Percentiles rank a stretch among this genome's conserved stretches.
Conservation (phyloP, 2,113 vertebrate genomes). For the Bucco capensis region DNA sequence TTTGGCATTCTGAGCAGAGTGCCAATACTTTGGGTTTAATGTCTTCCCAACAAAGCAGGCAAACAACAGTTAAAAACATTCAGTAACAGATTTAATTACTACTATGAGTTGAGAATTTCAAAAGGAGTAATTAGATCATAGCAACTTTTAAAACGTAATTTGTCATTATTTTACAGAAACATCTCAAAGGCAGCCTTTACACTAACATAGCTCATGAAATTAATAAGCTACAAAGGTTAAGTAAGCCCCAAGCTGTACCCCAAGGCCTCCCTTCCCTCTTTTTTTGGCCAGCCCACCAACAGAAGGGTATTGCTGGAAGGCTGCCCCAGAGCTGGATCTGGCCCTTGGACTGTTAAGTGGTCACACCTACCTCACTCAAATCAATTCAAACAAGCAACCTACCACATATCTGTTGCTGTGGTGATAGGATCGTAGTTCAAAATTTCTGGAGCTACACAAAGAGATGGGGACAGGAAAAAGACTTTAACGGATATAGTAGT, state of each 20-base stretch:
- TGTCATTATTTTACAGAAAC: neutral
- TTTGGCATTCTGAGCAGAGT: neutral
- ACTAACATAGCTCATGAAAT: neutral
- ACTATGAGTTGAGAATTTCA: neutral
- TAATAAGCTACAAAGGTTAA: neutral
- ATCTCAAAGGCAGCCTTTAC: neutral
- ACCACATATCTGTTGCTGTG: slow-evolving; percentile 97
- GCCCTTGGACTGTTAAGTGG: neutral
- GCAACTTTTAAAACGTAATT: neutral
- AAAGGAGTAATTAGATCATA: neutral
- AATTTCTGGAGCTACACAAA: slow-evolving; percentile 88
- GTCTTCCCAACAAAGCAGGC: neutral
- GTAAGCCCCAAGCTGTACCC: neutral
- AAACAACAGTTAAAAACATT: neutral
- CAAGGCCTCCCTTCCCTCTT: neutral
- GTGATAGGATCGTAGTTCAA: slow-evolving; percentile 97
- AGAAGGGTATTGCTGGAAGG: neutral
- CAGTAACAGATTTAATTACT: neutral
- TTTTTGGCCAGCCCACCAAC: neutral
- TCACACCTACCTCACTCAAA: neutral
- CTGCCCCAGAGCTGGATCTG: neutral
- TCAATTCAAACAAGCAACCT: slow-evolving; percentile 50
- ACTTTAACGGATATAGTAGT: neutral
- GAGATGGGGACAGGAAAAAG: neutral
- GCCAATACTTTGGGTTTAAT: neutral